phyloP scores from a whole-genome alignment of 2,113 vertebrate genomes.

The Alexandromys fortis region DNA sequence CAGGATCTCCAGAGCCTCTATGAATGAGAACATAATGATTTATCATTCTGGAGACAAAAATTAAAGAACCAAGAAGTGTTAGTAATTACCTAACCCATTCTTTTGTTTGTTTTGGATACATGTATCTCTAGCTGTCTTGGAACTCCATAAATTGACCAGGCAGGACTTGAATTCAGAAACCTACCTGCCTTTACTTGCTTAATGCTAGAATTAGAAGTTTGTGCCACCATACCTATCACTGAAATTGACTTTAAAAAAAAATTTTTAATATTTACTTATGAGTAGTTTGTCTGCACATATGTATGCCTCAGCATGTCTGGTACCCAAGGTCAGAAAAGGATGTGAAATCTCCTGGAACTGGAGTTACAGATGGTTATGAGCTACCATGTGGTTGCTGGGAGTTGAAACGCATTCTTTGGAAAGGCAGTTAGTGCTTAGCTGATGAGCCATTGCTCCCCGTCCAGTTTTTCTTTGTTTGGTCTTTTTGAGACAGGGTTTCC shows the following conservation, averaged over 20 bases:
- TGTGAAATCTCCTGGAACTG: not conserved
- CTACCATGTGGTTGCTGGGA: not conserved
- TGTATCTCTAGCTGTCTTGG: not conserved
- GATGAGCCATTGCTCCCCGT: not conserved
- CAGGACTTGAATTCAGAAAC: not conserved
- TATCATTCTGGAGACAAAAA: slow-evolving; percentile 42
- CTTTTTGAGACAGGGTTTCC: not conserved
- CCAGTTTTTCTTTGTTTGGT: not conserved
- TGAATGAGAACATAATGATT: slow-evolving; percentile 54
- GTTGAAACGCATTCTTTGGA: not conserved
- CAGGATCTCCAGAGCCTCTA: slow-evolving; percentile 90
- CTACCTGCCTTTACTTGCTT: not conserved
- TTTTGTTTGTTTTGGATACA: not conserved
- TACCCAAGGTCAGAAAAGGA: not conserved
- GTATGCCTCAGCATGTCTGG: not conserved
- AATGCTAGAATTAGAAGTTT: not conserved
- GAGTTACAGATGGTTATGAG: not conserved
- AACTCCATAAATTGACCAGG: not conserved
- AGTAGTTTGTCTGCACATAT: not conserved
- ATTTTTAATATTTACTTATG: not conserved
- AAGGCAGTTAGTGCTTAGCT: not conserved
- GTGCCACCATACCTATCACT: not conserved
- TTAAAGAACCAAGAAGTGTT: not conserved
- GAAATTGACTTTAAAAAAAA: not conserved
- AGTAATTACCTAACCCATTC: not conserved